Evolutionary conservation across 2,113 vertebrate species (phyloP), one percentile per base, ranked within the genome.

Genomic region (Fulica atra): DNA sequence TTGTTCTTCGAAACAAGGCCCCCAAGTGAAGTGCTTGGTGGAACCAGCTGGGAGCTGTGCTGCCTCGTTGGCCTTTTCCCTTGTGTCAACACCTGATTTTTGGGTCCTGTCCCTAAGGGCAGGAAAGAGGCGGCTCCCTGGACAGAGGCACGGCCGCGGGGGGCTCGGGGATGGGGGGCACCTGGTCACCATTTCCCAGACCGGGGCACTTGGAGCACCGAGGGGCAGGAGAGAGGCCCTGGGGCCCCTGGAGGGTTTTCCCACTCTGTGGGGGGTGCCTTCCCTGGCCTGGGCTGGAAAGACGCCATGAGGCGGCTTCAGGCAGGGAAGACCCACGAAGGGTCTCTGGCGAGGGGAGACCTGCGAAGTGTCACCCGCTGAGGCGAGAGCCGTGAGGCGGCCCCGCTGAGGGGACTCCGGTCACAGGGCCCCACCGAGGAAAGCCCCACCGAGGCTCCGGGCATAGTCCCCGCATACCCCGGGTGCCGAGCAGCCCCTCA

Each of bases 141-240:
- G 31, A 26, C 35, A 0, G 2, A 63, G 36, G 40, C 11, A 56
- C 28, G 38, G 56, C 24, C 2, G 10, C 23, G 28, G 1, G 1
- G 4, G 35, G 33, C 57, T 28, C 4, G 0, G 40, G 23, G 35
- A 23, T 6, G 24, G 48, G 35, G 24, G 21, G 36, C 46, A 12
- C 16, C 16, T 0, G 0, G 63, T 2, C n/a, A 2, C 38, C 21
- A 1, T 2, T 21, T n/a, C 63, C 5, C 3, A 24, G 10, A 13
- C 17, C 0, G 1, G 9, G 31, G 19, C 1, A 2, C 14, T 24
- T 25, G 6, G 53, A 46, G 40, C 28, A 7, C 33, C 4, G 23
- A 29, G 0, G 0, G 26, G 24, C 5, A 24, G 63, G 21, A 60
- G 24, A 10, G 14, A 26, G 31, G 6, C 33, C 8, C 28, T 69